These are phyloP conservation scores for Lasioglossum baleicum DNA, from an alignment of 1,140 invertebrate genomes.

Conservation along the genomic window DNA sequence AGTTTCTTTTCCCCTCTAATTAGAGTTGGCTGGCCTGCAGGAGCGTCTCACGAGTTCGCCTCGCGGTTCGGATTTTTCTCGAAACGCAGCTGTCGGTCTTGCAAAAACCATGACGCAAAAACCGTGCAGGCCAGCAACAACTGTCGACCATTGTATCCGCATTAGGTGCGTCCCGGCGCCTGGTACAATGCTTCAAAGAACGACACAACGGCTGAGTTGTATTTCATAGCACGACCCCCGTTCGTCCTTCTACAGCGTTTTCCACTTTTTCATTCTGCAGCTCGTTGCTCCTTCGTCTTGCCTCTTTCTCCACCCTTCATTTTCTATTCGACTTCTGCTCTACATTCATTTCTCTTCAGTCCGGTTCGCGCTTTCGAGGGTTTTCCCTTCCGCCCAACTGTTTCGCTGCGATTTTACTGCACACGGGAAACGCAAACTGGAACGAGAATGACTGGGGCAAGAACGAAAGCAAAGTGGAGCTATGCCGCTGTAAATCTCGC, in stretches of 20 bases:
- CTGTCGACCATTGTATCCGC: constrained; percentile 65
- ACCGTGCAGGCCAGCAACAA: constrained; percentile 53
- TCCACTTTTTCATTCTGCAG: background rate
- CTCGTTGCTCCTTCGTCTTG: background rate
- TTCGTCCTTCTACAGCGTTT: constrained; percentile 28
- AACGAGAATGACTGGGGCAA: background rate
- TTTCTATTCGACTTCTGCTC: background rate
- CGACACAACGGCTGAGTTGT: constrained; percentile 54
- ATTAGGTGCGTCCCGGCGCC: constrained; percentile 61
- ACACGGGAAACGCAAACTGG: background rate
- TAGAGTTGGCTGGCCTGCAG: background rate
- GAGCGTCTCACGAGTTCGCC: background rate
- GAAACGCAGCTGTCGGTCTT: constrained; percentile 40
- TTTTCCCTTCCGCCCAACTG: background rate
- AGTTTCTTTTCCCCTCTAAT: constrained; percentile 36
- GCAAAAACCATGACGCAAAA: constrained; percentile 56
- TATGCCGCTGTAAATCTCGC: constrained; percentile 15
- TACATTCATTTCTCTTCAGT: background rate
- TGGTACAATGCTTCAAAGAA: constrained; percentile 31
- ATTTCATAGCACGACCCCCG: constrained; percentile 55
- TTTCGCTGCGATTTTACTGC: constrained; percentile 6
- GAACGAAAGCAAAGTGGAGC: constrained; percentile 16
- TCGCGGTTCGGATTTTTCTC: constrained; percentile 46
- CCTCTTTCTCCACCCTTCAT: background rate
- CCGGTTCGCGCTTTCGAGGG: background rate